A percentile compares a stretch with the other conserved stretches of the same genome.
These are phyloP conservation scores for Bos javanicus DNA, from an alignment of 2,113 vertebrate species.

Conservation along the genomic window DNA sequence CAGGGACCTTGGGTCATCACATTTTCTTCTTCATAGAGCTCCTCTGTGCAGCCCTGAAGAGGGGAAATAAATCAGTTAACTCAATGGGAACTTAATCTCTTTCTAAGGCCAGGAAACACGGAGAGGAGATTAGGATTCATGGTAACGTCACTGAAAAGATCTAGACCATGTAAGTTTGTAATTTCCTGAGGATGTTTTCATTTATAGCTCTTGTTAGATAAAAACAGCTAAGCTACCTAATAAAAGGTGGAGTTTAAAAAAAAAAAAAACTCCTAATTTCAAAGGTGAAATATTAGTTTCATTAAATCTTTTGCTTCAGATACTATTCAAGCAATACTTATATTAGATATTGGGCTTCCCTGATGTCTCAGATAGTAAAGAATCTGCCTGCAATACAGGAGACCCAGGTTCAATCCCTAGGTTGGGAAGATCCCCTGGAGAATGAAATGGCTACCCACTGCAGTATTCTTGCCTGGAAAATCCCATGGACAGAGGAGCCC, in stretches of 20 bases:
- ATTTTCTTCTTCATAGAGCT: conserved; percentile 18
- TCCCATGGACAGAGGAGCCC: background rate
- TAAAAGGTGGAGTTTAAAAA: conserved; percentile 37
- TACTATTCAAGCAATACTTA: background rate
- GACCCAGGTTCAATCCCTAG: background rate
- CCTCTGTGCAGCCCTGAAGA: background rate
- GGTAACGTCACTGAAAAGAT: background rate
- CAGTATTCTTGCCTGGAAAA: background rate
- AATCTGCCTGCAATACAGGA: background rate
- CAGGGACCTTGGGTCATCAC: background rate
- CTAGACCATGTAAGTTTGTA: background rate
- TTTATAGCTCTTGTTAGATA: background rate
- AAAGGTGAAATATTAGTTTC: conserved; percentile 25
- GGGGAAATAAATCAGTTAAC: conserved; percentile 13
- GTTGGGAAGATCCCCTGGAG: background rate
- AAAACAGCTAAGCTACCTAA: background rate
- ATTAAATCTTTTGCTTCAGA: conserved; percentile 51
- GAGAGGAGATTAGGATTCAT: background rate
- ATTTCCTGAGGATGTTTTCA: background rate
- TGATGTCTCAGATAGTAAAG: background rate
- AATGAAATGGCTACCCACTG: background rate
- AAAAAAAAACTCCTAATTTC: background rate
- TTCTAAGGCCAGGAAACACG: background rate
- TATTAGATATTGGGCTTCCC: background rate
- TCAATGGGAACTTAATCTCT: conserved; percentile 5